Conservation (phyloP, 2,113 vertebrate genomes). For the Dasyornis broadbenti region DNA sequence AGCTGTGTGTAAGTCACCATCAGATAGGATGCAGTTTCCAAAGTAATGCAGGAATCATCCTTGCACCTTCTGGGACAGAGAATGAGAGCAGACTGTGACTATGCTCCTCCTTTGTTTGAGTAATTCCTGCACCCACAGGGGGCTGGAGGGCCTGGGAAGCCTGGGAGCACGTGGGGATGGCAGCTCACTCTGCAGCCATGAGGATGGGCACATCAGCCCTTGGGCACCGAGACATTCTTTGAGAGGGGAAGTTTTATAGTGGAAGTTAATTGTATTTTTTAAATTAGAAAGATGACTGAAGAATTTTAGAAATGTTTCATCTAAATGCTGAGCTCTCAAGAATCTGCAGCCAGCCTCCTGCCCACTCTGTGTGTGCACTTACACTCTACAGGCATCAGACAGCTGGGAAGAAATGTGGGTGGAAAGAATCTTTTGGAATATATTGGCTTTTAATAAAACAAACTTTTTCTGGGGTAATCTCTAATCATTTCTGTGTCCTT, state of each 20-base stretch:
- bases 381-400: background rate
- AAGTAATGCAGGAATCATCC: background rate
- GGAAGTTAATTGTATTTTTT: background rate
- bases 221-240: background rate
- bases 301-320: background rate
- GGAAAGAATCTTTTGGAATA: background rate
- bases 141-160: background rate
- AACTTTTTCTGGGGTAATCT: background rate
- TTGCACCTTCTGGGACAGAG: background rate
- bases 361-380: background rate
- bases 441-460: background rate
- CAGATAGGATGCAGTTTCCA: background rate
- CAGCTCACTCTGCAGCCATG: background rate
- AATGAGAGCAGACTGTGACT: background rate
- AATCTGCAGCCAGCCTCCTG: background rate
- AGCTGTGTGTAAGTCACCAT: background rate
- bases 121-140: background rate
- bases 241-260: background rate
- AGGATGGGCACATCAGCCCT: accelerated
- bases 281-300: background rate
- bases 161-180: accelerated
- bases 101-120: accelerated
- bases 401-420: background rate
- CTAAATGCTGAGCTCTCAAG: background rate
- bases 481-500: background rate